Evolutionary conservation across 2,888 invertebrate species (phyloP), one percentile per base, ranked within the genome.

Genomic region (Hypolimnas misippus): DNA sequence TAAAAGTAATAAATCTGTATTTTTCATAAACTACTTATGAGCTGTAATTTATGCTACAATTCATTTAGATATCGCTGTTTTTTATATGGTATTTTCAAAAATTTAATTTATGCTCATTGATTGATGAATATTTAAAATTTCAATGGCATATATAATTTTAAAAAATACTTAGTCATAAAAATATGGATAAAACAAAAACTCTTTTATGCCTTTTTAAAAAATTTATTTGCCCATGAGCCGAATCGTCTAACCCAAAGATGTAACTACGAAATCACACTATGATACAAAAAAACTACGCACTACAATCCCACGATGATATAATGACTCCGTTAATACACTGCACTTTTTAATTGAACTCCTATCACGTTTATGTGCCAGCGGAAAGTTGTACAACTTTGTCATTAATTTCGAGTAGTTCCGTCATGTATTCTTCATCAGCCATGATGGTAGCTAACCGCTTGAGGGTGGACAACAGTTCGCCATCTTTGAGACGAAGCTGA

Each of bases 381-480:
- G 92, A 92, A 0, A 92, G 80, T 63, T 87, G 82, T 0, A 89
- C 91, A 76, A 97, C 95, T 75, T 94, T 94, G 71, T 94, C 91
- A 86, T 98, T 97, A 76, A 97, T 94, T 56, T 94, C 94, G 71
- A 96, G 87, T 54, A 96, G 91, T 83, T 97, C 96, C 19, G 92
- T 90, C 80, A 97, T 93, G 80, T 96, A 98, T 71, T 94, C 94
- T 73, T 94, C 93, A 78, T 98, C 97, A 21, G 93, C 92, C 82
- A 97, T 93, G 76, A 96, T 93, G 74, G 93, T 93, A 38, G 96
- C 95, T 62, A 97, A 89, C 17, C 93, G 93, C 71, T 93, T 93
- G 62, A 97, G 87, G 67, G 95, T 92, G 65, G 93, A 93, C 63
- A 94, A 88, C 53, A 97, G 92, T 68, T 94, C 93, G 0, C 94